A percentile compares a stretch with the other conserved stretches of the same genome.
Conservation (phyloP, 2,797 vertebrate genomes). For the Microcaecilia unicolor region DNA sequence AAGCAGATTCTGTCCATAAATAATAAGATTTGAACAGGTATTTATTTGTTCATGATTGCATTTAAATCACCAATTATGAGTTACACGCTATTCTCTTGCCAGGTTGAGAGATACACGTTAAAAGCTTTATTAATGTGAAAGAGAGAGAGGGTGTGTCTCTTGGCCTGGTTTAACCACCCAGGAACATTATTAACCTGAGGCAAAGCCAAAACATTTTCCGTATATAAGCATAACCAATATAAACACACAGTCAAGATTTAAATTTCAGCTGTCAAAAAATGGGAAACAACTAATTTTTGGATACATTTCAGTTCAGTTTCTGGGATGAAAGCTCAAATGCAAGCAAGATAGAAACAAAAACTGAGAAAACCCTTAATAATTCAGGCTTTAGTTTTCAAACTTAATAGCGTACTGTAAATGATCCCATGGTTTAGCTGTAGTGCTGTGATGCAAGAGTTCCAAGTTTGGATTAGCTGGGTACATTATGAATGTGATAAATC, state of each 20-base stretch:
- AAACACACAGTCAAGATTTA: slow-evolving; percentile 26
- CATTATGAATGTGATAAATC: too few relatives aligned
- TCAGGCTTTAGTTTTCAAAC: too few relatives aligned
- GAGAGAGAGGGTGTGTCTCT: slow-evolving; percentile 52
- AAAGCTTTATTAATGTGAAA: slow-evolving; percentile 53
- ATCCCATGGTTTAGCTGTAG: too few relatives aligned
- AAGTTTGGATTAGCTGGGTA: too few relatives aligned
- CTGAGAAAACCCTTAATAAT: too few relatives aligned
- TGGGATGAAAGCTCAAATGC: too few relatives aligned
- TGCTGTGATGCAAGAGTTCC: too few relatives aligned
- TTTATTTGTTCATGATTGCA: slow-evolving; percentile 62
- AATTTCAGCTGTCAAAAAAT: slow-evolving; percentile 30
- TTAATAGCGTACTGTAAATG: too few relatives aligned
- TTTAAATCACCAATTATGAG: slow-evolving; percentile 64
- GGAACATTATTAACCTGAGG: slow-evolving; percentile 62
- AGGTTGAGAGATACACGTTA: slow-evolving; percentile 56
- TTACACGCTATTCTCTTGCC: slow-evolving; percentile 51
- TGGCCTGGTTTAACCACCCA: slow-evolving; percentile 59
- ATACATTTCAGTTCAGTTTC: too few relatives aligned
- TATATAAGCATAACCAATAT: slow-evolving; percentile 28
- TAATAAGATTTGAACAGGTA: slow-evolving; percentile 60
- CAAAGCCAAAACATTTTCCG: slow-evolving; percentile 45
- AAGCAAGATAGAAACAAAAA: too few relatives aligned
- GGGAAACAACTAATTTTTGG: too few relatives aligned
- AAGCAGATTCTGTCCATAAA: slow-evolving; percentile 53